Evolutionary conservation across 2,797 vertebrate genomes (phyloP).

Genomic region (Megaceryle alcyon): DNA sequence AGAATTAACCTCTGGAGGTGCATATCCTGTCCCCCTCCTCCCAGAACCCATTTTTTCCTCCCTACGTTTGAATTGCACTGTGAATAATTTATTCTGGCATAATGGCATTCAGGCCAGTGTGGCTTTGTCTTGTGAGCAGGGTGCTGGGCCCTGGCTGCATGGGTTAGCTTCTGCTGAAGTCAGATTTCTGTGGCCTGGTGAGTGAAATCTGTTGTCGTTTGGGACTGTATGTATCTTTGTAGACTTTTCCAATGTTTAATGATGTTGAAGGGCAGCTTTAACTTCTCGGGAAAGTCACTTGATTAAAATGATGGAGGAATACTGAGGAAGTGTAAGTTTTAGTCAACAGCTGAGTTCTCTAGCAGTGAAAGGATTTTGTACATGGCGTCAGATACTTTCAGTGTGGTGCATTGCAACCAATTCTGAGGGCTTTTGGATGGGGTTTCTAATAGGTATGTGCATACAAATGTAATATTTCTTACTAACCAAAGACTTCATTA

Average conservation of each 20-base stretch:
- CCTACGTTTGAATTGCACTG: not conserved
- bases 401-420: not conserved
- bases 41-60: not conserved
- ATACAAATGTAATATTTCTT: not conserved
- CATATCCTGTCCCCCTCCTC: not conserved
- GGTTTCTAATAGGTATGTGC: not conserved
- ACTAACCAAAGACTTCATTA: not conserved
- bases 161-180: not conserved
- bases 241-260: not conserved
- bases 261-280: not conserved
- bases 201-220: not conserved
- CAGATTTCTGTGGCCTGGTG: not conserved
- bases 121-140: not conserved
- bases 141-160: not conserved
- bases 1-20: not conserved
- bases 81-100: not conserved
- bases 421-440: not conserved
- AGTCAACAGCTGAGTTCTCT: not conserved
- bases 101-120: rapidly evolving
- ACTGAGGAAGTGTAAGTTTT: rapidly evolving
- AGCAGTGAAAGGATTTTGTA: not conserved
- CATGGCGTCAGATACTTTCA: not conserved
- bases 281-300: not conserved
- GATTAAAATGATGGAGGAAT: not conserved
- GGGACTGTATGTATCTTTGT: not conserved